Evolutionary conservation across 2,113 vertebrate genomes (phyloP), one percentile per base, ranked within the genome.

Genomic region (Psittacara wagleri): DNA sequence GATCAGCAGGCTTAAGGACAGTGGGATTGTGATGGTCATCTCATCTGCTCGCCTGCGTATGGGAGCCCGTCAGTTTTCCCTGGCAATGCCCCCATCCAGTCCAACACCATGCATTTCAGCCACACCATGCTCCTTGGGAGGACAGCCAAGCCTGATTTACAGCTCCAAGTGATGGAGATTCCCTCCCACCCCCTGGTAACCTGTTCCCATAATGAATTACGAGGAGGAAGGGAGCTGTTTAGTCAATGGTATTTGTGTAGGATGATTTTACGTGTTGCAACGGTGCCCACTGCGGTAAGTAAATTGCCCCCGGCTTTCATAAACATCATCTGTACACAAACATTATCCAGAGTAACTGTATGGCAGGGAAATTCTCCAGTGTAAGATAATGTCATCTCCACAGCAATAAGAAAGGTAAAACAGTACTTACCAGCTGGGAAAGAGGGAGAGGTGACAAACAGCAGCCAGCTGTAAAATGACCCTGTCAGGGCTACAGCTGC

Each of bases 281-380:
- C 1, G 6, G 81, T 94, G 96, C 96, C 95, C 94, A 85, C 81
- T 80, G 91, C 94, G 87, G 86, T 83, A 94, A 92, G 94, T 76
- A 91, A 96, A 95, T 96, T 92, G 89, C 95, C 96, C 95, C 95
- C 62, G 83, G 78, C 96, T 96, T 97, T 96, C 95, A 96, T 96
- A 97, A 97, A 95, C 95, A 96, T 97, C 95, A 96, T 96, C 94
- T 95, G 94, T 95, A 96, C 91, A 96, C 94, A 96, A 94, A 97
- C 91, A 94, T 97, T 94, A 97, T 91, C 96, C 81, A 87, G 67
- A 96, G 62, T 69, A 86, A 90, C 80, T 86, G 88, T 70, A 78
- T 86, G 90, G 91, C 91, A 87, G 83, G 27, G 54, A 89, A 86
- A 96, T 96, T 95, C 96, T 96, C 96, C 70, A 67, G 92, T 77